A percentile compares a stretch with the other conserved stretches of the same genome.
phyloP scores from a whole-genome alignment of 1,140 invertebrate genomes.

The Stenopsyche tienmushanensis region DNA sequence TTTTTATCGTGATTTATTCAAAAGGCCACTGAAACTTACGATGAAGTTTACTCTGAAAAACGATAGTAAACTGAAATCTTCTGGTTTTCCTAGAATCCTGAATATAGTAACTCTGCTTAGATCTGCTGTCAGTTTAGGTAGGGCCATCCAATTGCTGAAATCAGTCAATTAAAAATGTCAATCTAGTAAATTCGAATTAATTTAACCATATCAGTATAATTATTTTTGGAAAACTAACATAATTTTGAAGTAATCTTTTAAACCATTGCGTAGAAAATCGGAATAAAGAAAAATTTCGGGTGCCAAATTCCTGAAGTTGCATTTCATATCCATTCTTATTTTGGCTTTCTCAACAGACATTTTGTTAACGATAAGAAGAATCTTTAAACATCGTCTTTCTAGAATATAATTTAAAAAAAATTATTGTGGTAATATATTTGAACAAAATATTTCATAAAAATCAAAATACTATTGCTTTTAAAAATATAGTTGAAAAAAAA shows the following conservation, averaged over 20 bases:
- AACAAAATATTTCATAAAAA: too few relatives aligned
- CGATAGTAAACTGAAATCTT: constrained; percentile 3
- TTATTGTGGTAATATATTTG: too few relatives aligned
- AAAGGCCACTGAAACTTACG: background rate
- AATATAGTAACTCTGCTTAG: constrained; percentile 7
- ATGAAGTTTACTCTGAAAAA: constrained; percentile 11
- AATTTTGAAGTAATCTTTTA: too few relatives aligned
- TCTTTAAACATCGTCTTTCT: background rate
- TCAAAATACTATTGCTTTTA: too few relatives aligned
- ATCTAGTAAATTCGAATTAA: too few relatives aligned
- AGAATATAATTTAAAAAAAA: background rate
- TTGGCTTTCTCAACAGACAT: constrained; percentile 16
- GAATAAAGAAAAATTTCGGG: constrained; percentile 10
- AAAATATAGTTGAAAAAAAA: too few relatives aligned
- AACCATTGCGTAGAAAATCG: too few relatives aligned
- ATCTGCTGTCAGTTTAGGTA: constrained; percentile 8
- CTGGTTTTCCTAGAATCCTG: background rate
- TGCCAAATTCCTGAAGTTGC: background rate
- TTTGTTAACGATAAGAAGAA: constrained; percentile 9
- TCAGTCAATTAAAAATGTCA: background rate
- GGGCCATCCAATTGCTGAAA: constrained; percentile 21
- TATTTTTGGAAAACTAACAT: background rate
- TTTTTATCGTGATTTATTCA: background rate
- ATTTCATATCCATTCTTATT: constrained; percentile 13
- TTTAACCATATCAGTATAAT: too few relatives aligned